Evolutionary conservation across 2,113 vertebrate species (phyloP).

Genomic region (Phaetusa simplex): DNA sequence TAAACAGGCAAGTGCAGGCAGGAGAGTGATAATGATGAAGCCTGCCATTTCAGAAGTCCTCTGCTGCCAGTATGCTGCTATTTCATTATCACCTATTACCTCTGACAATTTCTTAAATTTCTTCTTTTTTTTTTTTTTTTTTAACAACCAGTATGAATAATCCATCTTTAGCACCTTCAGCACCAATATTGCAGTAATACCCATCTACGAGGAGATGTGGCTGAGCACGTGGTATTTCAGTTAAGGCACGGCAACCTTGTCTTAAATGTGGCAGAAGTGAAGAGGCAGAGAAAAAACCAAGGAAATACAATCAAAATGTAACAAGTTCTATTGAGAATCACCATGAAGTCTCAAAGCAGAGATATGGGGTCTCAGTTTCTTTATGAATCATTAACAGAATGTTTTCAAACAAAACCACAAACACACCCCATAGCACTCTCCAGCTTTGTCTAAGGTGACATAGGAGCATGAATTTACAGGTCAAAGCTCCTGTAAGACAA

Average conservation of each 20-base stretch:
- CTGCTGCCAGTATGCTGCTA: background rate
- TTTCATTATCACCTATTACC: slow-evolving; percentile 71
- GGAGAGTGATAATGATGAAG: slow-evolving; percentile 42
- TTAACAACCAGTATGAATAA: background rate
- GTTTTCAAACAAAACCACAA: slow-evolving; percentile 6
- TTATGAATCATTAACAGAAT: background rate
- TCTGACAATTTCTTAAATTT: background rate
- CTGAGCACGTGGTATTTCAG: background rate
- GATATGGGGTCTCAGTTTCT: background rate
- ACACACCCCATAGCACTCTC: background rate
- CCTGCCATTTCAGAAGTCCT: background rate
- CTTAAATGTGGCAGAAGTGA: background rate
- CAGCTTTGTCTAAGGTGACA: background rate
- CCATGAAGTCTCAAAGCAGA: background rate
- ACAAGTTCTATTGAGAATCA: background rate
- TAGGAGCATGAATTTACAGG: rapidly evolving
- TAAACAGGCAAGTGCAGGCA: slow-evolving; percentile 56
- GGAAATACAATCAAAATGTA: background rate
- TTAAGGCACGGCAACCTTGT: background rate
- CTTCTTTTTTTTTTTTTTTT: background rate
- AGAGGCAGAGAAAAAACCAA: background rate
- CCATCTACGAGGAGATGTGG: background rate
- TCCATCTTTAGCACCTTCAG: background rate
- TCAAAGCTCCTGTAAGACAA: background rate
- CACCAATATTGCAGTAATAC: background rate